Conservation (phyloP, 2,888 invertebrate species). For the Exephanes ischioxanthus region DNA sequence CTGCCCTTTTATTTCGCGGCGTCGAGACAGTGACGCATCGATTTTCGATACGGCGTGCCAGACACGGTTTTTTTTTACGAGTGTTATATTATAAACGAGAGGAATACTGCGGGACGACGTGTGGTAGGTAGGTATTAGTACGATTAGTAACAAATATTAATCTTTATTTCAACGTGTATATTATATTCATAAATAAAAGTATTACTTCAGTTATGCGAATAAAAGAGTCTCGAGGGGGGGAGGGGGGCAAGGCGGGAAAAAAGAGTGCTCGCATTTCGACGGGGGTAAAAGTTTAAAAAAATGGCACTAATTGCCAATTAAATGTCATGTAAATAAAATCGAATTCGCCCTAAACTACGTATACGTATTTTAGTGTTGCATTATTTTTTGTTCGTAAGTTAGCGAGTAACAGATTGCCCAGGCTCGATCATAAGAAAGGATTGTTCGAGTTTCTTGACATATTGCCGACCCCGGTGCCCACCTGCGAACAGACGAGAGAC, state of each 20-base stretch:
- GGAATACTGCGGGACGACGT: slow-evolving; percentile 12
- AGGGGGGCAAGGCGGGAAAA: slow-evolving; percentile 1
- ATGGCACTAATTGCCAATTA: slow-evolving; percentile 82
- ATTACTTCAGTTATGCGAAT: slow-evolving; percentile 80
- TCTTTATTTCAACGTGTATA: slow-evolving; percentile 83
- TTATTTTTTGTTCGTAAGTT: slow-evolving; percentile 79
- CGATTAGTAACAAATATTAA: slow-evolving; percentile 83
- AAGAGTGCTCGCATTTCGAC: slow-evolving; percentile 52
- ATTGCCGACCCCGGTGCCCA: slow-evolving; percentile 81
- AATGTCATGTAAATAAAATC: slow-evolving; percentile 79
- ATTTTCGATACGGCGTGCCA: slow-evolving; percentile 45
- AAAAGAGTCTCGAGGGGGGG: slow-evolving; percentile 75
- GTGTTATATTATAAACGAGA: background rate
- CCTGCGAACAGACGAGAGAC: slow-evolving; percentile 73
- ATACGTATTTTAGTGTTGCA: slow-evolving; percentile 80
- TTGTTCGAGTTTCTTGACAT: slow-evolving; percentile 86
- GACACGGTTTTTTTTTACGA: background rate
- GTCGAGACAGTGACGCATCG: slow-evolving; percentile 33
- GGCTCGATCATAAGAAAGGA: slow-evolving; percentile 87
- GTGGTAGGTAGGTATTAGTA: slow-evolving; percentile 62
- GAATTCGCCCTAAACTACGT: slow-evolving; percentile 78
- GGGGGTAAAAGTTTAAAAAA: slow-evolving; percentile 74
- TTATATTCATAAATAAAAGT: slow-evolving; percentile 84
- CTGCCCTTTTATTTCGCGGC: slow-evolving; percentile 47
- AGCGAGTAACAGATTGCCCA: slow-evolving; percentile 71